phyloP scores from a whole-genome alignment of 2,888 invertebrate species.

The Protophormia terraenovae region DNA sequence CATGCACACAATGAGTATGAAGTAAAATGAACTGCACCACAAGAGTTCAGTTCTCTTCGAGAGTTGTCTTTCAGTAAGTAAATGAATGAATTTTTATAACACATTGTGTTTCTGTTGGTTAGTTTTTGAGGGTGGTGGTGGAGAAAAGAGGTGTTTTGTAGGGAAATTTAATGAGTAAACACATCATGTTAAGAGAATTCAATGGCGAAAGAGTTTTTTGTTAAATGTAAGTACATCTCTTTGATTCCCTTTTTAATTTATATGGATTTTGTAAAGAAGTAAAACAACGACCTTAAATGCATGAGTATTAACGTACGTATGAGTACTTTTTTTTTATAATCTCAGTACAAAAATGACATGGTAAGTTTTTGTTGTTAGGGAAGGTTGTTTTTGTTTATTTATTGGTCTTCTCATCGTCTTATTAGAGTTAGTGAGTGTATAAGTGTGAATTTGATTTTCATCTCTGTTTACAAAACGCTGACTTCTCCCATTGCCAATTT shows the following conservation, averaged over 20 bases:
- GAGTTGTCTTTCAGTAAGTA: background rate
- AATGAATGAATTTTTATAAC: conserved; percentile 49
- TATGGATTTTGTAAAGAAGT: conserved; percentile 22
- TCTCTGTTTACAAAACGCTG: conserved; percentile 55
- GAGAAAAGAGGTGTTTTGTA: background rate
- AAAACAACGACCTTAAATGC: conserved; percentile 44
- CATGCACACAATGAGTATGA: background rate
- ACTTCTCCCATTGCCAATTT: conserved; percentile 67
- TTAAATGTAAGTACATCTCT: background rate
- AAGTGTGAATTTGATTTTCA: background rate
- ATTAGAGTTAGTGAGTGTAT: background rate
- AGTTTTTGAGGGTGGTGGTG: background rate
- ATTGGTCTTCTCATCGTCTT: background rate
- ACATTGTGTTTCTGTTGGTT: background rate
- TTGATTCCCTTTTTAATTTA: conserved; percentile 26
- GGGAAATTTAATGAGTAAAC: background rate
- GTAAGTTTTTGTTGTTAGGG: conserved; percentile 50
- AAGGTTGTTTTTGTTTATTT: conserved; percentile 2
- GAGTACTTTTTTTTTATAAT: conserved; percentile 6
- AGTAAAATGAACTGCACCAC: background rate
- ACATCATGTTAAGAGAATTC: conserved; percentile 9
- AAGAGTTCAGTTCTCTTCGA: conserved; percentile 11
- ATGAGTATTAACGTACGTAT: conserved; percentile 42
- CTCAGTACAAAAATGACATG: background rate
- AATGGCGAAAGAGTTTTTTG: conserved; percentile 11